Base-by-base conservation (phyloP, 2,888 invertebrate genomes). In the Ophraella communa region DNA sequence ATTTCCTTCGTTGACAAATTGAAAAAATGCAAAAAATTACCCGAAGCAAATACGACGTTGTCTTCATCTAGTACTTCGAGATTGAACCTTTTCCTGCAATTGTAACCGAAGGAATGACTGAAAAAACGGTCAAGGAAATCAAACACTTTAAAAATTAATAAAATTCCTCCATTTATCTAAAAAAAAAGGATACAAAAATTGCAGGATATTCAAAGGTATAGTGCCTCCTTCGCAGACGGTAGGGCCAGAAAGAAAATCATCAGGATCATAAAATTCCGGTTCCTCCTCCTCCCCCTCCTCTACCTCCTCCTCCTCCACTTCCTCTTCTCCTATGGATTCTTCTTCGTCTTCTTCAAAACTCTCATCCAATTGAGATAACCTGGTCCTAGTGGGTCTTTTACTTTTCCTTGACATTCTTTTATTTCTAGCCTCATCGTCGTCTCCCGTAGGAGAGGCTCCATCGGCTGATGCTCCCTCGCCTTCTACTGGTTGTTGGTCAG, bases 91-190 rank as follows among this genome's bases (percentile, higher is more conserved):
- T 89, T 91, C 71, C 87, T 88, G 77, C 94, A 93, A 78, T 95
- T 90, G 79, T 94, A 96, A 7, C 94, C 94, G 79, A 90, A 95
- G 0, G 95, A 95, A 82, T 92, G 85, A 77, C 94, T 95, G 70
- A 2, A 47, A 53, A 27, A 14, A 3, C 10, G 23, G 56, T 70
- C 73, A 74, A 76, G 67, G 71, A 72, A 72, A 10, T 44, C 27
- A 35, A 42, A 21, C 10, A n/a, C 33, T 17, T 4, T 54, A 3
- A 45, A 45, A 45, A 10, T 45, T n/a, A n/a, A n/a, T n/a, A n/a
- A n/a, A n/a, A n/a, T n/a, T n/a, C n/a, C n/a, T n/a, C n/a, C n/a
- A 42, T 18, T 42, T 1, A 18, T 4, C 18, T 7, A 14, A 33
- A 45, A 7, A 20, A 14, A 66, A 88, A 88, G 88, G 88, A 88